Evolutionary conservation across 2,888 invertebrate genomes (phyloP).

Genomic region (Athripsodes cinereus): DNA sequence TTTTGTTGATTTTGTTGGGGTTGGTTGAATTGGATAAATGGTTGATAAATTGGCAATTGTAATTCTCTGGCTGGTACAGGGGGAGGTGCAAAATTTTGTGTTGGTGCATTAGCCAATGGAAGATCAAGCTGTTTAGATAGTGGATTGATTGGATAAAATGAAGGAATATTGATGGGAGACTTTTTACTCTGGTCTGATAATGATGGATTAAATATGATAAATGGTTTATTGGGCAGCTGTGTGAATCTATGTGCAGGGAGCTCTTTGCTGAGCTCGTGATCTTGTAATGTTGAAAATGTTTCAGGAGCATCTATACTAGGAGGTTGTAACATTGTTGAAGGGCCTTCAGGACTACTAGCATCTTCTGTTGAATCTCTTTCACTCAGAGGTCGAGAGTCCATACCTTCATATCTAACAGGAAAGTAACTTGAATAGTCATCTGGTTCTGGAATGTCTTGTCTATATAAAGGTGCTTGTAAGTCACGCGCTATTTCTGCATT

Average conservation of each 20-base stretch:
- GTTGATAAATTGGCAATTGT: slow-evolving; percentile 40
- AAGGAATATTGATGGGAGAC: background rate
- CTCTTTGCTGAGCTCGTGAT: slow-evolving; percentile 1
- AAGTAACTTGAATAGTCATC: slow-evolving; percentile 19
- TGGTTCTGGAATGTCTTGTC: slow-evolving; percentile 10
- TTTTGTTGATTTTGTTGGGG: slow-evolving; percentile 25
- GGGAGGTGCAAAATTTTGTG: slow-evolving; percentile 22
- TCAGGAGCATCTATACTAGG: slow-evolving; percentile 21
- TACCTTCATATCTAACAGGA: slow-evolving; percentile 12
- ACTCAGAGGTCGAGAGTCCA: slow-evolving; percentile 9
- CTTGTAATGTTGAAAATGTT: slow-evolving; percentile 4
- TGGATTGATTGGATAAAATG: slow-evolving; percentile 21
- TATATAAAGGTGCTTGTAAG: slow-evolving; percentile 23
- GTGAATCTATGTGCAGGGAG: slow-evolving; percentile 1
- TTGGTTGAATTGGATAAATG: slow-evolving; percentile 38
- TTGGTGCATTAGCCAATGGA: slow-evolving; percentile 15
- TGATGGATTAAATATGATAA: background rate
- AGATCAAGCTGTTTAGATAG: slow-evolving; percentile 25
- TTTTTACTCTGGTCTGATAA: background rate
- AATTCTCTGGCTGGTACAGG: slow-evolving; percentile 42
- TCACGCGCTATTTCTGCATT: slow-evolving; percentile 17
- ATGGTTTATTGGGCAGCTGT: slow-evolving; percentile 1
- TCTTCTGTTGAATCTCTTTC: slow-evolving; percentile 12
- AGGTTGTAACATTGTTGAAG: slow-evolving; percentile 20
- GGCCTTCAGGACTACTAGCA: slow-evolving; percentile 1